Percentiles rank a stretch among this genome's conserved stretches.
phyloP scores from a whole-genome alignment of 2,888 invertebrate genomes.

The Drosophila antonietae region DNA sequence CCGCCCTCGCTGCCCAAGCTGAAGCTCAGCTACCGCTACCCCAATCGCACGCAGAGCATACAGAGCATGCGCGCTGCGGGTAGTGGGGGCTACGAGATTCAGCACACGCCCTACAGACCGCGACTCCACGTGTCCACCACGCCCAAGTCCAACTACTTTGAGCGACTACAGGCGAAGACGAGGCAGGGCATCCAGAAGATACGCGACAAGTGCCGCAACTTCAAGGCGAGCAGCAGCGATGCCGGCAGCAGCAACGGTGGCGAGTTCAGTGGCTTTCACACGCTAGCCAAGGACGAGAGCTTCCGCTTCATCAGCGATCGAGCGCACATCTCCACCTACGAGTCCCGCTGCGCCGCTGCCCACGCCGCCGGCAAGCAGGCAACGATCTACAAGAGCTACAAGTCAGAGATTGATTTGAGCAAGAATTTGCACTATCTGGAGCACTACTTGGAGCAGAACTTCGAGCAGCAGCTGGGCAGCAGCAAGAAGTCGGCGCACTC shows the following conservation, averaged over 20 bases:
- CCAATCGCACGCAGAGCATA: slow-evolving; percentile 82
- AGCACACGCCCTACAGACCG: slow-evolving; percentile 60
- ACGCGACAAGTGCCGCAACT: slow-evolving; percentile 83
- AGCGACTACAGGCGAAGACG: slow-evolving; percentile 83
- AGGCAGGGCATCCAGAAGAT: slow-evolving; percentile 82
- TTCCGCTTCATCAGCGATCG: slow-evolving; percentile 83
- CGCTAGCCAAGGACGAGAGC: slow-evolving; percentile 81
- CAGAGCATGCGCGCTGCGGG: slow-evolving; percentile 69
- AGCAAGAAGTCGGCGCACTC: slow-evolving; percentile 80
- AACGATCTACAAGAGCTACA: slow-evolving; percentile 84
- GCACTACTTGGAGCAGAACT: slow-evolving; percentile 84
- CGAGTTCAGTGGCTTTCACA: slow-evolving; percentile 77
- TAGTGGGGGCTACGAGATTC: slow-evolving; percentile 65
- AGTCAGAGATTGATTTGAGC: slow-evolving; percentile 84
- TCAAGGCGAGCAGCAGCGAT: slow-evolving; percentile 62
- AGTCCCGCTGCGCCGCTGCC: slow-evolving; percentile 76
- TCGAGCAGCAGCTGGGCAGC: slow-evolving; percentile 78
- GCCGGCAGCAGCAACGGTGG: slow-evolving; percentile 25
- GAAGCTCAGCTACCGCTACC: slow-evolving; percentile 83
- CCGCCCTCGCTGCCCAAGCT: slow-evolving; percentile 69
- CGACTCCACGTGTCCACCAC: slow-evolving; percentile 33
- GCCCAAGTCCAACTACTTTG: slow-evolving; percentile 80
- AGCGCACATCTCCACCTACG: slow-evolving; percentile 81
- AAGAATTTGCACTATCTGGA: slow-evolving; percentile 84
- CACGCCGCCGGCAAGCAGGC: slow-evolving; percentile 73